Percentiles rank a stretch among this genome's conserved stretches.
phyloP scores from a whole-genome alignment of 2,888 invertebrate genomes.

The Meteorus cinctellus region DNA sequence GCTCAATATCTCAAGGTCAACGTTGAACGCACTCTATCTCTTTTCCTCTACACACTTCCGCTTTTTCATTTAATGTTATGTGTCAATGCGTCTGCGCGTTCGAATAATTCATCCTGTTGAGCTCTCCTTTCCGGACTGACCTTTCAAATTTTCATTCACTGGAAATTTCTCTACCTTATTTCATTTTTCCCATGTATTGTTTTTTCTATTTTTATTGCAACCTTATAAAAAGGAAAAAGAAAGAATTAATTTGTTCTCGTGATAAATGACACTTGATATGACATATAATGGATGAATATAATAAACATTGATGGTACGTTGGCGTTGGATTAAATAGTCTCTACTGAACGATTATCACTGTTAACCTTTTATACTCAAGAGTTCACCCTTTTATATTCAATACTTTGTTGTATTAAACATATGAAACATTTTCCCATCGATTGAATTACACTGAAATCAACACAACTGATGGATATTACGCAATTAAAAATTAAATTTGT shows the following conservation, averaged over 20 bases:
- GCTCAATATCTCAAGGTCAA: conserved; percentile 7
- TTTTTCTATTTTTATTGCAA: background rate
- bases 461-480: background rate
- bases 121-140: background rate
- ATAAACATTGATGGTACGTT: background rate
- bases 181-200: background rate
- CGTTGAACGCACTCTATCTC: background rate
- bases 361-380: conserved; percentile 30
- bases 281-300: conserved; percentile 9
- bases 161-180: background rate
- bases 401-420: background rate
- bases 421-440: background rate
- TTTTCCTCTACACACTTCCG: background rate
- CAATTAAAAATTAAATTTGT: background rate
- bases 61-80: background rate
- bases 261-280: background rate
- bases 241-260: conserved; percentile 18
- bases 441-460: background rate
- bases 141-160: conserved; percentile 22
- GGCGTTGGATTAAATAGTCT: conserved; percentile 12
- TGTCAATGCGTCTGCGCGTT: conserved; percentile 24
- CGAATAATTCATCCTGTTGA: background rate
- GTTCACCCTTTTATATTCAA: conserved; percentile 18
- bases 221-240: background rate
- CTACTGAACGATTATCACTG: background rate